Percentiles rank a stretch among this genome's conserved stretches.
phyloP scores from a whole-genome alignment of 2,797 vertebrate species.

The Acestrorhynchus altus region DNA sequence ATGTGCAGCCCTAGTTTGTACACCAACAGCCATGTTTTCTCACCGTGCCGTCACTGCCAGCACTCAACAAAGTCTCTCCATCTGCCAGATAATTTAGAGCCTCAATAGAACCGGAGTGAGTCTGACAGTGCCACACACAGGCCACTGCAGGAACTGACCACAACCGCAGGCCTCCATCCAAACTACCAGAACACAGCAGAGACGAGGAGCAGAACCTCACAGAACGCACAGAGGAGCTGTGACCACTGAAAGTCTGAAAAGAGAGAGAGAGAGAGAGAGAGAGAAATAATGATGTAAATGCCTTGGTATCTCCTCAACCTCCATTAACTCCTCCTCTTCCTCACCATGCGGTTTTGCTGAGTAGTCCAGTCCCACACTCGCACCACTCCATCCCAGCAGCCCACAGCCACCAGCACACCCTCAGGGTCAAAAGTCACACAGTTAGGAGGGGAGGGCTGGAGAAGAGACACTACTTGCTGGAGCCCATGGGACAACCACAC shows the following conservation, averaged over 20 bases:
- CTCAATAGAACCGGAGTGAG: slow-evolving; percentile 78
- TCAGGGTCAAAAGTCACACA: slow-evolving; percentile 83
- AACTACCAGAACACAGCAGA: slow-evolving; percentile 80
- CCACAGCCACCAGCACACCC: slow-evolving; percentile 77
- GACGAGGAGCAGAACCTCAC: slow-evolving; percentile 77
- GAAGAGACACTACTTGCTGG: slow-evolving; percentile 61
- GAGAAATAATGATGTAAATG: too few species aligned
- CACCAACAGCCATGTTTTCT: slow-evolving; percentile 28
- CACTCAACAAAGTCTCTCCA: slow-evolving; percentile 78
- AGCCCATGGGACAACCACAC: slow-evolving; percentile 75
- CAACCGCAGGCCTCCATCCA: slow-evolving; percentile 82
- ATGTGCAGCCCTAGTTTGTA: too few species aligned
- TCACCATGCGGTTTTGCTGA: slow-evolving; percentile 64
- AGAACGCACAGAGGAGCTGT: slow-evolving; percentile 76
- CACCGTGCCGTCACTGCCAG: slow-evolving; percentile 84
- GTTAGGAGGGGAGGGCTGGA: slow-evolving; percentile 78
- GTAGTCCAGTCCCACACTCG: slow-evolving; percentile 78
- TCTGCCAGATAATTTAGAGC: slow-evolving; percentile 74
- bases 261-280: background rate
- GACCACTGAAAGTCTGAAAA: slow-evolving; percentile 76
- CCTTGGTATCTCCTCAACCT: background rate
- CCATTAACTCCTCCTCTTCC: slow-evolving; percentile 26
- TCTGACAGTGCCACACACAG: slow-evolving; percentile 80
- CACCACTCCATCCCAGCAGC: slow-evolving; percentile 83
- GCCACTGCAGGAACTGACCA: slow-evolving; percentile 82